Percentiles rank a stretch among this genome's conserved stretches.
These are phyloP conservation scores for Dysidea cf. avara DNA, from an alignment of 37 sponge, comb jelly and placozoan species.

Conservation along the genomic window DNA sequence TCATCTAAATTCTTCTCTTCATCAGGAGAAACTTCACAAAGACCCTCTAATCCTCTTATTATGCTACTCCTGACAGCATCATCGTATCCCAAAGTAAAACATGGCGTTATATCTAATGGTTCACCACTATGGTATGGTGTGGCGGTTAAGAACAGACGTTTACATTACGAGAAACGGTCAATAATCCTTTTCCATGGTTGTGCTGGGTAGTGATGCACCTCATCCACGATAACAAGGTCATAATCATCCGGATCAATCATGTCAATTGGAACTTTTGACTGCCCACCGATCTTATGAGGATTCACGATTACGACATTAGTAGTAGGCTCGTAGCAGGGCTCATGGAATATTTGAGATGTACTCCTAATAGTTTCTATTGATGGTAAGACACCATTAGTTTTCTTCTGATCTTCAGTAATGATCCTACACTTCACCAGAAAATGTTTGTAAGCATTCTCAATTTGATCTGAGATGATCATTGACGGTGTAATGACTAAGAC, in stretches of 20 bases:
- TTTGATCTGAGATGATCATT: constrained; percentile 14
- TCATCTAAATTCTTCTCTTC: too few species aligned
- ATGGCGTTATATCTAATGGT: too few species aligned
- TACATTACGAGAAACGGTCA: not conserved
- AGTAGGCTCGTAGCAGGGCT: not conserved
- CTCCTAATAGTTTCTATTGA: not conserved
- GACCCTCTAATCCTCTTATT: too few species aligned
- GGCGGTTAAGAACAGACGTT: constrained; percentile 8
- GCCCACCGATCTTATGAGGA: too few species aligned
- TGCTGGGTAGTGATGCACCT: constrained; percentile 43
- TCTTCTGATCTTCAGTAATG: not conserved
- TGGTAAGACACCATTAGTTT: not conserved
- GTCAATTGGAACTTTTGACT: not conserved
- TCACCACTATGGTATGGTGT: constrained; percentile 22
- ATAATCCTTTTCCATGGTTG: constrained; percentile 19
- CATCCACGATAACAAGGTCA: constrained; percentile 31
- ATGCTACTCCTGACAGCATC: too few species aligned
- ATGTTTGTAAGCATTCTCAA: too few species aligned
- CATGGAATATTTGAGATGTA: constrained; percentile 1
- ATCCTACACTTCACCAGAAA: not conserved
- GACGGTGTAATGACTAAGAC: constrained; percentile 41
- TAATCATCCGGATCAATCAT: not conserved
- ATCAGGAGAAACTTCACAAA: too few species aligned
- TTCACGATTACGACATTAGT: not conserved
- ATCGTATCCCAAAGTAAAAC: too few species aligned